Evolutionary conservation across 2,113 vertebrate species (phyloP), one percentile per base, ranked within the genome.

Genomic region (Neogobius melanostomus): DNA sequence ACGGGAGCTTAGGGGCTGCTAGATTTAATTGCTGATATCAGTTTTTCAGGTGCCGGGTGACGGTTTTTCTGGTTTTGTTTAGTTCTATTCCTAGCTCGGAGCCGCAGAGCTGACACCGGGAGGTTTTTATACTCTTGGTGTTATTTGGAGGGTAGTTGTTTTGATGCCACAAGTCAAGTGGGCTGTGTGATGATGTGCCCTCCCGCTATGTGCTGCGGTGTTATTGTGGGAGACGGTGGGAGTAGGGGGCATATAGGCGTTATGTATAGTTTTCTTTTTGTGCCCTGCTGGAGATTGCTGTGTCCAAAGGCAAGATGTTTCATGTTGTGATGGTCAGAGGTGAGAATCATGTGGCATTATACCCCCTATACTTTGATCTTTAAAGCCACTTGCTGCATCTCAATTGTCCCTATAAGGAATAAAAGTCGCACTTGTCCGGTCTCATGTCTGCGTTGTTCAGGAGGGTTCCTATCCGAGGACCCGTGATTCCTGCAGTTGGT

Each of bases 21-120:
- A 66, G 73, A 84, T 89, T 87, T 87, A 87, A 91, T 87, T 89
- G 86, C 85, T 77, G 82, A 89, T 88, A 88, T 85, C 83, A 85
- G 76, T 84, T 89, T 81, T 88, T 73, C 75, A 84, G 83, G 82
- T 82, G 65, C 72, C 78, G 79, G 10, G 2, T 71, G 82, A 82
- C 56, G 72, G 70, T 84, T 81, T 81, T 60, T 62, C n/a, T n/a
- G n/a, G 75, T 86, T 85, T 83, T 68, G 67, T 84, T 72, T 44
- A n/a, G n/a, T n/a, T n/a, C n/a, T 59, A 59, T 59, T 57, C 59
- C 65, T 69, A 74, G 85, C 85, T 85, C 59, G 71, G 69, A 85
- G 85, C 76, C 1, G 12, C 36, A 44, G 61, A 48, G 79, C 76
- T 64, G 11, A 49, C 53, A 17, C 59, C 21, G 6, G 54, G 50